Percentiles rank a stretch among this genome's conserved stretches.
Evolutionary conservation across 2,888 invertebrate species (phyloP).

Genomic region (Pinctada fucata): DNA sequence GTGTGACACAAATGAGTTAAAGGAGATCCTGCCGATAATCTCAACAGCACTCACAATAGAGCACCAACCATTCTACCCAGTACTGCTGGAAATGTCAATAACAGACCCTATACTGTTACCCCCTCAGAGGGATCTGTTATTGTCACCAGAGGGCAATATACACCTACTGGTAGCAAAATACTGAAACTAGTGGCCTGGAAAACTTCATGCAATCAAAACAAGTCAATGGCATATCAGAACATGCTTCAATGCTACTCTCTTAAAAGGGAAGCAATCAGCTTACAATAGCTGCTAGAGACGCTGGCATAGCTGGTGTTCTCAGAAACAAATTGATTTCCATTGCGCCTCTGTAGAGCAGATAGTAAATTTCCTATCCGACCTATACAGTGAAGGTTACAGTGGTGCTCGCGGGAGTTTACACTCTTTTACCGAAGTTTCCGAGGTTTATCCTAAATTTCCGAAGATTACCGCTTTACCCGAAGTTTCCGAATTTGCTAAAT

Average conservation of each 20-base stretch:
- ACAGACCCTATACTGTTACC: not conserved
- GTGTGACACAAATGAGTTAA: too few relatives aligned
- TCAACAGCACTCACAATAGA: too few relatives aligned
- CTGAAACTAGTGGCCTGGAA: slow-evolving; percentile 29
- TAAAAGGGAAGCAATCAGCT: slow-evolving; percentile 18
- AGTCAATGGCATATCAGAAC: slow-evolving; percentile 19
- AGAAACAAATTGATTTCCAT: slow-evolving; percentile 21
- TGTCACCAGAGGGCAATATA: not conserved
- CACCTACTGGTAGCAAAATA: not conserved
- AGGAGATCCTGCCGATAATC: too few relatives aligned
- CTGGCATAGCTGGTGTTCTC: slow-evolving; percentile 8
- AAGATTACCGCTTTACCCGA: too few relatives aligned
- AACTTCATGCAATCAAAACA: slow-evolving; percentile 18
- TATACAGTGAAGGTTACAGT: not conserved
- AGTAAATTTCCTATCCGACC: slow-evolving; percentile 13
- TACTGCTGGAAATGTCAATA: not conserved
- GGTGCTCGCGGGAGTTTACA: not conserved
- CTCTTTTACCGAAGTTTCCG: too few relatives aligned
- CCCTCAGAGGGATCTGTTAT: not conserved
- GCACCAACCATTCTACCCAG: not conserved
- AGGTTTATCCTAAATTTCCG: too few relatives aligned
- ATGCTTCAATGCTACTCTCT: slow-evolving; percentile 12
- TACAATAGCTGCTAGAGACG: slow-evolving; percentile 29
- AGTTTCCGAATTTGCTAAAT: too few relatives aligned
- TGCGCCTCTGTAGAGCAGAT: slow-evolving; percentile 7